Evolutionary conservation across 2,888 invertebrate genomes (phyloP).

Genomic region (Smittia aterrima): DNA sequence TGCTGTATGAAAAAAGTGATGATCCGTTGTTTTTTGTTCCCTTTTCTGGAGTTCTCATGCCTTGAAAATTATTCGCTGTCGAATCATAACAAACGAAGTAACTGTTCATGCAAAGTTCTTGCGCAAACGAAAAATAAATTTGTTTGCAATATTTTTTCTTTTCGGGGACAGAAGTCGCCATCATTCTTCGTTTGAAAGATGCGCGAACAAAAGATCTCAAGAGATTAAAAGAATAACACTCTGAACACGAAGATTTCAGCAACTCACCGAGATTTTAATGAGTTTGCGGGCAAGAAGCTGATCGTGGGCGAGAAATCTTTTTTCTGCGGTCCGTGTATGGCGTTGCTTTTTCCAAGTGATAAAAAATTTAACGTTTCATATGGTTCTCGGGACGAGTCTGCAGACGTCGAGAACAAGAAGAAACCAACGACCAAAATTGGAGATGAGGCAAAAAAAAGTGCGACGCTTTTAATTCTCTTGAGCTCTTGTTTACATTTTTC

Average conservation of each 20-base stretch:
- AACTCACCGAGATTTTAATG: constrained; percentile 34
- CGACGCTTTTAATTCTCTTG: background rate
- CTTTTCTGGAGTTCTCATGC: no score
- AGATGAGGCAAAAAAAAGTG: background rate
- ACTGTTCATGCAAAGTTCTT: background rate
- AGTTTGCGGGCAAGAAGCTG: constrained; percentile 10
- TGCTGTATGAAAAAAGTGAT: no score
- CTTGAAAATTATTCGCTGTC: no score
- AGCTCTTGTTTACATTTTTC: constrained; percentile 23
- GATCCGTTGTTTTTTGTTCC: no score
- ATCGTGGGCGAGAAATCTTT: constrained; percentile 10
- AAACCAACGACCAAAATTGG: background rate
- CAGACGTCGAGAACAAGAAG: background rate
- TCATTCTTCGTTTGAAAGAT: background rate
- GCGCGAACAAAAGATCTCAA: background rate
- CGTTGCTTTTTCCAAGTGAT: background rate
- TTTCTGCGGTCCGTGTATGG: background rate
- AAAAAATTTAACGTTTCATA: constrained; percentile 2
- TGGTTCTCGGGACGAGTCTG: background rate
- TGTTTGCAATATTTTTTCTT: background rate
- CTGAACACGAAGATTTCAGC: background rate
- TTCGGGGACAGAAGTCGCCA: background rate
- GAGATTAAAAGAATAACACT: constrained; percentile 7
- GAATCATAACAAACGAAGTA: background rate
- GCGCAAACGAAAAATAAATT: background rate